These are phyloP conservation scores for Chromoteleia sp. DNA, from an alignment of 2,888 invertebrate genomes.

Conservation along the genomic window DNA sequence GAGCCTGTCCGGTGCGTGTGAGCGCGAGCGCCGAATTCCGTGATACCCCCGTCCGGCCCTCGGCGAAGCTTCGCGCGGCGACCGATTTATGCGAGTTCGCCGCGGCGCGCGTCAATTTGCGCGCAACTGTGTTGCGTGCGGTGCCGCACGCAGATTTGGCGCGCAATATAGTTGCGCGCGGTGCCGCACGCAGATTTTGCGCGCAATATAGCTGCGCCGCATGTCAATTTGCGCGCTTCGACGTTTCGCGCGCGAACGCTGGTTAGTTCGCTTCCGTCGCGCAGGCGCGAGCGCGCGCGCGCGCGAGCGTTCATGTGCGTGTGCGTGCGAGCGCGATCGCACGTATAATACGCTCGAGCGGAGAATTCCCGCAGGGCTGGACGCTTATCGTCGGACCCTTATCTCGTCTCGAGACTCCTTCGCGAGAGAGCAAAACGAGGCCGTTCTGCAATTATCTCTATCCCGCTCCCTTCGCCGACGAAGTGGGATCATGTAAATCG, in stretches of 20 bases:
- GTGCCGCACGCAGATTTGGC: constrained; percentile 35
- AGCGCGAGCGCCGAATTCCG: constrained; percentile 58
- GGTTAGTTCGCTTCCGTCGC: constrained; percentile 40
- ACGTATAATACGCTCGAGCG: constrained; percentile 76
- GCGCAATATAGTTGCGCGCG: constrained; percentile 47
- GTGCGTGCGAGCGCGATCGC: constrained; percentile 42
- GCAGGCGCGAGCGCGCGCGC: constrained; percentile 31
- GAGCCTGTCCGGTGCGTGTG: constrained; percentile 51
- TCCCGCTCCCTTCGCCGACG: constrained; percentile 61
- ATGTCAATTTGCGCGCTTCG: constrained; percentile 29
- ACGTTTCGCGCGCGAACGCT: constrained; percentile 42
- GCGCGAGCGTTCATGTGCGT: constrained; percentile 22
- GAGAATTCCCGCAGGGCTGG: constrained; percentile 82
- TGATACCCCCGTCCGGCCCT: constrained; percentile 76
- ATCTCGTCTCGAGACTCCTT: constrained; percentile 81
- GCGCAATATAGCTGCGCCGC: constrained; percentile 45
- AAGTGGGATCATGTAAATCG: constrained; percentile 56
- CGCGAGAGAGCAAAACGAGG: constrained; percentile 79
- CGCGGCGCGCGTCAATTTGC: constrained; percentile 70
- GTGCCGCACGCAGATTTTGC: too few relatives aligned
- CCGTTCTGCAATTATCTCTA: constrained; percentile 83
- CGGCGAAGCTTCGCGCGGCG: constrained; percentile 73
- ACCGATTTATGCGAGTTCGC: constrained; percentile 78
- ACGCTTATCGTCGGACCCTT: constrained; percentile 83
- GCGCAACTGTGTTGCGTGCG: constrained; percentile 30